A percentile compares a stretch with the other conserved stretches of the same genome.
phyloP scores from a whole-genome alignment of 2,113 vertebrate genomes.

The Pachycephala philippinensis region DNA sequence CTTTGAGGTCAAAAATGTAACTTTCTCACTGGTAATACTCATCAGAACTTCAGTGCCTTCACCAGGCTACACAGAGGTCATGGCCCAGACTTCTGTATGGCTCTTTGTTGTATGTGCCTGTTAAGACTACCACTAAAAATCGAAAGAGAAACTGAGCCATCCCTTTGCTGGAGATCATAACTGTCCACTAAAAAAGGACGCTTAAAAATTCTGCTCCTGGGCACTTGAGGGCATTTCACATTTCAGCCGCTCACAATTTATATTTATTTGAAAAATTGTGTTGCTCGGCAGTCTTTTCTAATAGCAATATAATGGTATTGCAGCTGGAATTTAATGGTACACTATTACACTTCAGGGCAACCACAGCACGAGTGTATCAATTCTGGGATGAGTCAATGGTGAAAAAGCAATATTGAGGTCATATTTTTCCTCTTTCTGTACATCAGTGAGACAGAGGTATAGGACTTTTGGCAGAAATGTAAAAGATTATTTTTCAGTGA shows the following conservation, averaged over 20 bases:
- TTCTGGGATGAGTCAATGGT: constrained; percentile 56
- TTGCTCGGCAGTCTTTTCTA: constrained; percentile 54
- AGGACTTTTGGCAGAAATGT: constrained; percentile 31
- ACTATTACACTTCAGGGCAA: constrained; percentile 54
- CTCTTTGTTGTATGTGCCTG: background rate
- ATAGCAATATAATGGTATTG: constrained; percentile 61
- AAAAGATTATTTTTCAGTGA: constrained; percentile 36
- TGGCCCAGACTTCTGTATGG: background rate
- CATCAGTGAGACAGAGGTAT: background rate
- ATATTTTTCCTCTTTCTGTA: constrained; percentile 56
- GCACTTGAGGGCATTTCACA: constrained; percentile 46
- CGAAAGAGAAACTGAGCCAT: background rate
- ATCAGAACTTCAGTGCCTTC: background rate
- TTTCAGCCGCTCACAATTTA: constrained; percentile 58
- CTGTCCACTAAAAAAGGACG: constrained; percentile 15
- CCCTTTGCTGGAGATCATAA: constrained; percentile 5
- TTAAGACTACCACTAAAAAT: constrained; percentile 22
- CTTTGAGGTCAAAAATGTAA: background rate
- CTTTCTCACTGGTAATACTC: background rate
- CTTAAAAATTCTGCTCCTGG: constrained; percentile 35
- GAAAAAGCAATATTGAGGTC: constrained; percentile 62
- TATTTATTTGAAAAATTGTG: constrained; percentile 66
- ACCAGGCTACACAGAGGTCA: background rate
- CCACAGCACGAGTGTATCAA: constrained; percentile 51
- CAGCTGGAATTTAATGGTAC: constrained; percentile 56